Percentiles rank a stretch among this genome's conserved stretches.
Conservation (phyloP, 1,140 invertebrate species). For the Hycleus cichorii region DNA sequence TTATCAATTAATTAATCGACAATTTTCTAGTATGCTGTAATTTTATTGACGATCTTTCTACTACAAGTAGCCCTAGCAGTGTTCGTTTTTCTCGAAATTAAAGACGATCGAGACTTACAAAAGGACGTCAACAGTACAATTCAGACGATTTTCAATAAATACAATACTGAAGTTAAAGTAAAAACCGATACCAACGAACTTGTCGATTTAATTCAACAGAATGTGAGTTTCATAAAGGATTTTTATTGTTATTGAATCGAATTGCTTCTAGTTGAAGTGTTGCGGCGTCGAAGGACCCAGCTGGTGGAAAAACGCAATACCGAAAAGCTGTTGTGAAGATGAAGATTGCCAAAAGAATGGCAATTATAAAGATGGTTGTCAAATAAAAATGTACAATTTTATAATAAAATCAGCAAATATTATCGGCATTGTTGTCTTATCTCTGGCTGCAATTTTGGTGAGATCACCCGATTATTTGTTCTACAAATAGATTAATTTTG, state of each 20-base stretch:
- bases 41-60: constrained; percentile 40
- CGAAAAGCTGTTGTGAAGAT: too few relatives aligned
- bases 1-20: neutral
- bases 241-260: neutral
- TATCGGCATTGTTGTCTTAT: too few relatives aligned
- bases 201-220: constrained; percentile 44
- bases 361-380: too few relatives aligned
- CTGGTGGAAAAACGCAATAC: neutral
- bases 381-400: too few relatives aligned
- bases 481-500: too few relatives aligned
- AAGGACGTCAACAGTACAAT: constrained; percentile 25
- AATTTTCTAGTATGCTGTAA: constrained; percentile 40
- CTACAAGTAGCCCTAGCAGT: constrained; percentile 42
- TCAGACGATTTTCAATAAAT: constrained; percentile 36
- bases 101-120: constrained; percentile 15
- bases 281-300: neutral
- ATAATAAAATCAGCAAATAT: too few relatives aligned
- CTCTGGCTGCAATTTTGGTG: too few relatives aligned
- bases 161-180: too few relatives aligned
- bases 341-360: too few relatives aligned
- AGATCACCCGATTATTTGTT: too few relatives aligned
- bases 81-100: constrained; percentile 34
- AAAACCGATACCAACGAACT: constrained; percentile 28
- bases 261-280: neutral
- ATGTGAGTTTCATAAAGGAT: constrained; percentile 38